Base-by-base conservation (phyloP, 2,888 invertebrate genomes). In the Stenodema calcarata region DNA sequence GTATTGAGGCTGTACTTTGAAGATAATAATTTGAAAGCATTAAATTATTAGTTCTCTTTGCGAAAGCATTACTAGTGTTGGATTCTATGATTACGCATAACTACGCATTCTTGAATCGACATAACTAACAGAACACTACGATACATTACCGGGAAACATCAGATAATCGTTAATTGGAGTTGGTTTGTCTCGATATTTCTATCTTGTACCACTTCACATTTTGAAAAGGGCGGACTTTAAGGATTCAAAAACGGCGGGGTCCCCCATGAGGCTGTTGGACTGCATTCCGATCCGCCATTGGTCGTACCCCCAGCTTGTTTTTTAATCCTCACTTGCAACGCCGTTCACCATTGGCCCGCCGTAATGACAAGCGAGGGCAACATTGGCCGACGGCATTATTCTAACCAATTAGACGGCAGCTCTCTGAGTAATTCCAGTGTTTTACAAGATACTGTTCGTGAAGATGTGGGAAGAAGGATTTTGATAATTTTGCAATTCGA, bases 341-440 rank as follows among this genome's bases (percentile, higher is more conserved):
- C 88, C 87, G 82, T 87, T 87, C 88, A 88, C 89, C 89, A 90
- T 90, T 90, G 92, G 92, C 91, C 90, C 91, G 90, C 91, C 91
- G 91, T 91, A 91, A 89, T 89, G 90, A 91, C 91, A 91, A 91
- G 91, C 91, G 91, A 91, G 91, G 91, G 91, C 91, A 90, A 91
- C 91, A 91, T 91, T 88, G 89, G 88, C 87, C 87, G 89, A 87
- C 88, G 90, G 91, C 91, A 91, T 91, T 91, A 91, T 91, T 91
- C 91, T 91, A 91, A 91, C 92, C 92, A 92, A 92, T 92, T 92
- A 91, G 91, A 91, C 90, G 90, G 90, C 90, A 90, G 90, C 91
- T 91, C 88, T 89, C 88, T 88, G 89, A 88, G 88, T 87, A 86
- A 88, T 89, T 89, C 89, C 89, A 89, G 89, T 89, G 89, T 90